A percentile compares a stretch with the other conserved stretches of the same genome.
phyloP scores from a whole-genome alignment of 1,140 invertebrate species.

The Drosophila jambulina region DNA sequence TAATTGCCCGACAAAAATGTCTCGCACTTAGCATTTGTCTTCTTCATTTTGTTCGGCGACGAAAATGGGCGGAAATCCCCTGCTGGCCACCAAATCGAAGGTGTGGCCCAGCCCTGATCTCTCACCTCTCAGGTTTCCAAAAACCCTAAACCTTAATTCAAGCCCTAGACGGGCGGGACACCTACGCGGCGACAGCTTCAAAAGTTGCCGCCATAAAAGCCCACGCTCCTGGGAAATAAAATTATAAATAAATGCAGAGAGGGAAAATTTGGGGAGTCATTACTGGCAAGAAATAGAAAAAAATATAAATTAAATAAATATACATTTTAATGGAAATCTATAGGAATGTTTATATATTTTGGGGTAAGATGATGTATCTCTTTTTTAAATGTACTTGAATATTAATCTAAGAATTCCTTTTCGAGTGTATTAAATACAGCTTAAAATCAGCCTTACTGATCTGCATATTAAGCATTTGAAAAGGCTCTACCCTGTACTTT shows the following conservation, averaged over 20 bases:
- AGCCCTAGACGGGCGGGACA: conserved; percentile 36
- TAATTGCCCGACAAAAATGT: conserved; percentile 80
- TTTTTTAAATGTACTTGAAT: neutral
- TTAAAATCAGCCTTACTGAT: conserved; percentile 34
- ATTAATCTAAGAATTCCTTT: neutral
- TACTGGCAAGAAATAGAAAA: neutral
- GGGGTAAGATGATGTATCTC: no score
- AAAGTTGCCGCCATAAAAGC: conserved; percentile 59
- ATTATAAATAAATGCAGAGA: conserved; percentile 14
- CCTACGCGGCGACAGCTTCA: conserved; percentile 57
- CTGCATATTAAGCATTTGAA: conserved; percentile 49
- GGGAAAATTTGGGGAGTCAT: neutral
- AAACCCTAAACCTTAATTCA: conserved; percentile 34
- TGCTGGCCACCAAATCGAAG: conserved; percentile 29
- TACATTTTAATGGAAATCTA: neutral
- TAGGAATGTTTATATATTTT: no score
- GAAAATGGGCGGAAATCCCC: conserved; percentile 28
- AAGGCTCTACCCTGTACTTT: conserved; percentile 23
- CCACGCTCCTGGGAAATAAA: conserved; percentile 46
- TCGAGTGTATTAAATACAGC: neutral
- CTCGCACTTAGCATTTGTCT: conserved; percentile 77
- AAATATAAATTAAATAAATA: neutral
- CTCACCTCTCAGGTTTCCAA: neutral
- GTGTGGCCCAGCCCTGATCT: conserved; percentile 16
- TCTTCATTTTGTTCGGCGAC: conserved; percentile 55